Percentiles rank a stretch among this genome's conserved stretches.
Evolutionary conservation across 53 echinoderm and acorn worm genomes (phyloP).

Genomic region (Apostichopus leukothele): DNA sequence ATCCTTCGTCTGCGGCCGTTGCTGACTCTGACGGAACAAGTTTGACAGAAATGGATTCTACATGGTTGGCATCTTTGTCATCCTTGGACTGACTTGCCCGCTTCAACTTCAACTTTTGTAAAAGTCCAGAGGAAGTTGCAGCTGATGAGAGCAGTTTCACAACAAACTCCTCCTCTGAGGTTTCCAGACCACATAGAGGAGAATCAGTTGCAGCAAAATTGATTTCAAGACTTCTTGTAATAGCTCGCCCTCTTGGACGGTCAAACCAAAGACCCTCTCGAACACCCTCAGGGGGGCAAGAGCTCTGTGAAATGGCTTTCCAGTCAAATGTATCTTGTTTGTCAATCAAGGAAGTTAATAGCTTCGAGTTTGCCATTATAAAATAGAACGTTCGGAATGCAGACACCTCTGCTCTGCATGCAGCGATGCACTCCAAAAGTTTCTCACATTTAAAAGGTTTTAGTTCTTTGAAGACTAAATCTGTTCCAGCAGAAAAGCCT

Average conservation of each 20-base stretch:
- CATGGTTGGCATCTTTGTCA: constrained; percentile 22
- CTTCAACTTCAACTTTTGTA: constrained; percentile 73
- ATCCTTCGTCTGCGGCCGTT: background rate
- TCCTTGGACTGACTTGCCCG: constrained; percentile 28
- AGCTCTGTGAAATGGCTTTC: background rate
- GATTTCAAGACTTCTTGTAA: constrained; percentile 26
- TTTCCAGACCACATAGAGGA: constrained; percentile 75
- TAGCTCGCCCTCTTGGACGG: constrained; percentile 13
- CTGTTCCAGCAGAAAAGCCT: background rate
- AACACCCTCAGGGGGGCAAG: background rate
- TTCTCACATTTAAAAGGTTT: constrained; percentile 29
- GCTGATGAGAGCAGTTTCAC: constrained; percentile 82
- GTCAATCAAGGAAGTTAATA: constrained; percentile 53
- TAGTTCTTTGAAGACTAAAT: background rate
- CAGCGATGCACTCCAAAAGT: constrained; percentile 26
- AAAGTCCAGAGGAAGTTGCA: constrained; percentile 83
- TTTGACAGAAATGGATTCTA: constrained; percentile 44
- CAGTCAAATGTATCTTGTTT: constrained; percentile 32
- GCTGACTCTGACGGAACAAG: constrained; percentile 23
- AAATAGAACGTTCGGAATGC: constrained; percentile 81
- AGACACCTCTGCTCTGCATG: constrained; percentile 67
- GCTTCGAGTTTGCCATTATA: constrained; percentile 74
- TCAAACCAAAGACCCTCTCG: constrained; percentile 35
- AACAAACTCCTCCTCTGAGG: constrained; percentile 91
- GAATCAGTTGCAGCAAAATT: constrained; percentile 47